Percentiles rank a stretch among this genome's conserved stretches.
These are phyloP conservation scores for Neolamprologus brichardi DNA, from an alignment of 2,113 vertebrate genomes.

Conservation along the genomic window DNA sequence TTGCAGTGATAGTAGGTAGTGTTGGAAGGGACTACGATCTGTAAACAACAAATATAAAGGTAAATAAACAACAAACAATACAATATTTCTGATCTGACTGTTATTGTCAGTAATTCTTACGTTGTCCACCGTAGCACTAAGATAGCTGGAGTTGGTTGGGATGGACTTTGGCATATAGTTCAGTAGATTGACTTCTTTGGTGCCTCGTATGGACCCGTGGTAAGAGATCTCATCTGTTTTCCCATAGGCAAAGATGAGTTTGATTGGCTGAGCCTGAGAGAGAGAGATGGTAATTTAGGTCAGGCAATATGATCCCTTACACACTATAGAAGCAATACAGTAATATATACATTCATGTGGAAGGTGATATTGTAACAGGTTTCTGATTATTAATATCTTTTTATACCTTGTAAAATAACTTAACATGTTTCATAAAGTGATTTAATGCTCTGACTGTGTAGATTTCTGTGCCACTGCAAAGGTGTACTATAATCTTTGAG, in stretches of 20 bases:
- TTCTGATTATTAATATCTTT: not conserved
- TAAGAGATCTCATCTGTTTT: constrained; percentile 40
- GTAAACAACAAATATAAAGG: not conserved
- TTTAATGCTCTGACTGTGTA: not conserved
- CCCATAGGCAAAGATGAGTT: constrained; percentile 70
- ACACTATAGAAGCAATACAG: not conserved
- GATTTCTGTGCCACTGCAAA: not conserved
- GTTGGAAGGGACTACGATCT: constrained; percentile 68
- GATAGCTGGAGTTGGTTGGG: not conserved
- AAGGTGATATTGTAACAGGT: not conserved
- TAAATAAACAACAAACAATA: not conserved
- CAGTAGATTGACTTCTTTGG: constrained; percentile 66
- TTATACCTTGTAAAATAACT: not conserved
- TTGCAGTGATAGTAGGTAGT: constrained; percentile 78
- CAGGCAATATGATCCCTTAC: not conserved
- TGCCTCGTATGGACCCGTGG: constrained; percentile 30
- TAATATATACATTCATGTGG: not conserved
- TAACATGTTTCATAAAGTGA: not conserved
- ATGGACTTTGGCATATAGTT: constrained; percentile 15
- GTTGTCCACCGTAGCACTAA: constrained; percentile 43
- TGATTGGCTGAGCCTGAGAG: constrained; percentile 35
- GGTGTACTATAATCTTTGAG: not conserved
- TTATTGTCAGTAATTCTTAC: constrained; percentile 24
- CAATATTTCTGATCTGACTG: not conserved
- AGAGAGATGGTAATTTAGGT: not conserved